A percentile compares a stretch with the other conserved stretches of the same genome.
Conservation (phyloP, 1,140 invertebrate genomes). For the Heterodera carotae region DNA sequence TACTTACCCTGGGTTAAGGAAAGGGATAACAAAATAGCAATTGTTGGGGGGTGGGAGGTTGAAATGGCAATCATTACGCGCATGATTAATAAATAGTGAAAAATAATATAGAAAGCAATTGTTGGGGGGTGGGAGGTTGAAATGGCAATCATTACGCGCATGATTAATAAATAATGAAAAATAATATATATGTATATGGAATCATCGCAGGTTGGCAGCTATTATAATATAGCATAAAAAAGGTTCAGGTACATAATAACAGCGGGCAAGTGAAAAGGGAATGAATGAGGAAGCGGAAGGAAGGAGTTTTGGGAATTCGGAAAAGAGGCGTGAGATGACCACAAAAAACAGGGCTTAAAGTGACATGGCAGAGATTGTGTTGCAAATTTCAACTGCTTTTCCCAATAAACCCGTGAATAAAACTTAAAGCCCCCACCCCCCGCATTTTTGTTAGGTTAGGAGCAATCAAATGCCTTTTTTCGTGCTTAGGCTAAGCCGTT, state of each 20-base stretch:
- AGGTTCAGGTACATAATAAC: no score
- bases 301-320: neutral
- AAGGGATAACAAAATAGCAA: neutral
- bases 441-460: no score
- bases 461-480: neutral
- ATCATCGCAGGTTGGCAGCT: no score
- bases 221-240: neutral
- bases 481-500: neutral
- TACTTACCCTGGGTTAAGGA: no score
- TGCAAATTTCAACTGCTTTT: no score
- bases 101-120: neutral
- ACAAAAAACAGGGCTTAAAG: neutral
- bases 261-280: neutral
- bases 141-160: neutral
- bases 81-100: neutral
- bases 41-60: neutral
- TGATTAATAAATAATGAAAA: neutral
- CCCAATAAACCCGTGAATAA: no score
- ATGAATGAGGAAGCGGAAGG: neutral
- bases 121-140: neutral
- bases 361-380: no score
- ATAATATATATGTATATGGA: no score
- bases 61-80: neutral
- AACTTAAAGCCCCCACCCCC: no score
- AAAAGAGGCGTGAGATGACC: neutral